A percentile compares a stretch with the other conserved stretches of the same genome.
phyloP scores from a whole-genome alignment of 2,113 vertebrate genomes.

The Mohoua ochrocephala region DNA sequence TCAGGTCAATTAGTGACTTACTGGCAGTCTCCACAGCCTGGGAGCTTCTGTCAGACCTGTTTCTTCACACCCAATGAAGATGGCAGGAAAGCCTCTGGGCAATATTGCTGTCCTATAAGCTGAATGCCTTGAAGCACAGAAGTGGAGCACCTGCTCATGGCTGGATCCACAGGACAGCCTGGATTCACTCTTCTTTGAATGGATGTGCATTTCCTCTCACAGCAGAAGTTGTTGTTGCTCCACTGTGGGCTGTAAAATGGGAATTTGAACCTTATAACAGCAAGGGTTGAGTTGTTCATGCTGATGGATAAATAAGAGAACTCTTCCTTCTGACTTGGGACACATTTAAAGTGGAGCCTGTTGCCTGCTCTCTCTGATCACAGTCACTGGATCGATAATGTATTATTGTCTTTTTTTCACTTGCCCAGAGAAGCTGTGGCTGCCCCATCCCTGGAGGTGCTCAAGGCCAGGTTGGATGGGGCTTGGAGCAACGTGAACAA shows the following conservation, averaged over 20 bases:
- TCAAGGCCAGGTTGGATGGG: background rate
- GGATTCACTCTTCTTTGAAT: background rate
- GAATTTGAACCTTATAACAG: background rate
- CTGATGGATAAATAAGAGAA: background rate
- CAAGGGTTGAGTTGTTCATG: background rate
- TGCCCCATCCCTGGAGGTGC: background rate
- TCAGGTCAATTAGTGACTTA: background rate
- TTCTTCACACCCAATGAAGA: background rate
- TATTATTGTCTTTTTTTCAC: background rate
- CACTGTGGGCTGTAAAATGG: fast-evolving
- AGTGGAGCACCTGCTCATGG: background rate
- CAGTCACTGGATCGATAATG: background rate
- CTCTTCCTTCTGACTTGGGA: background rate
- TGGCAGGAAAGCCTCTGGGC: background rate
- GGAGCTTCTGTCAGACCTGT: background rate
- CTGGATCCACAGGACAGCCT: background rate
- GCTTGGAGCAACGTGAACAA: background rate
- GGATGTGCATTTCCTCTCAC: background rate
- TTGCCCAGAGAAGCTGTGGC: background rate
- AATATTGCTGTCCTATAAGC: background rate
- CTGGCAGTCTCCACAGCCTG: background rate
- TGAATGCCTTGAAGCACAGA: background rate
- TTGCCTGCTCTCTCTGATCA: background rate
- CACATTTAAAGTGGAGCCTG: background rate
- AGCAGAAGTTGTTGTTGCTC: background rate